Evolutionary conservation across 2,888 invertebrate species (phyloP), one percentile per base, ranked within the genome.

Genomic region (Epicampocera succincta): DNA sequence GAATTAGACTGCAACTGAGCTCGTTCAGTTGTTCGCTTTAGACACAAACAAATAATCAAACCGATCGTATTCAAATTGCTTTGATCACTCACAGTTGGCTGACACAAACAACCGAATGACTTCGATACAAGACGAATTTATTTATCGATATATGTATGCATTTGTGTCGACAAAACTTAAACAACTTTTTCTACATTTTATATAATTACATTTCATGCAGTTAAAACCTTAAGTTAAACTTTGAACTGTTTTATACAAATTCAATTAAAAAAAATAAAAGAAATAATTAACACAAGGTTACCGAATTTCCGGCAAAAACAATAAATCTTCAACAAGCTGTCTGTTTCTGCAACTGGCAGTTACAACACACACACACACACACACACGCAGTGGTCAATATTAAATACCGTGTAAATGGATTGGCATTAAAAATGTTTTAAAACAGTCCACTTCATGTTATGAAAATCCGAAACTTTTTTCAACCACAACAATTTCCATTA

Each of bases 341-440:
- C 48, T 21, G 19, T 38, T n/a, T 40, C n/a, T 58, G 38, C 9
- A 29, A 5, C 8, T 25, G 38, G 5, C 48, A 60, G 3, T 17
- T n/a, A 25, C 15, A 17, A 60, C 13, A 17, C 9, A 56, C 56
- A 56, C 25, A 60, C 13, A 17, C 9, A 56, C 56, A 56, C 33
- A 9, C 33, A 33, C 33, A 33, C 33, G 8, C 25, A 2, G 25
- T 25, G 13, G 17, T 44, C 19, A 17, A 9, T 6, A 42, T 42
- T 60, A 11, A 9, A 19, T 12, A 72, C 1, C 29, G 25, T 29
- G 12, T 12, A 15, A 66, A 19, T 3, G 48, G 40, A 74, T 65
- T 74, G 54, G 38, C 65, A 38, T 13, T 66, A 40, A 21, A 21
- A 21, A 17, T 44, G n/a, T 42, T 44, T 74, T 40, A 6, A 15